These are phyloP conservation scores for Neomorphus geoffroyi DNA, from an alignment of 2,797 vertebrate species.

Conservation along the genomic window DNA sequence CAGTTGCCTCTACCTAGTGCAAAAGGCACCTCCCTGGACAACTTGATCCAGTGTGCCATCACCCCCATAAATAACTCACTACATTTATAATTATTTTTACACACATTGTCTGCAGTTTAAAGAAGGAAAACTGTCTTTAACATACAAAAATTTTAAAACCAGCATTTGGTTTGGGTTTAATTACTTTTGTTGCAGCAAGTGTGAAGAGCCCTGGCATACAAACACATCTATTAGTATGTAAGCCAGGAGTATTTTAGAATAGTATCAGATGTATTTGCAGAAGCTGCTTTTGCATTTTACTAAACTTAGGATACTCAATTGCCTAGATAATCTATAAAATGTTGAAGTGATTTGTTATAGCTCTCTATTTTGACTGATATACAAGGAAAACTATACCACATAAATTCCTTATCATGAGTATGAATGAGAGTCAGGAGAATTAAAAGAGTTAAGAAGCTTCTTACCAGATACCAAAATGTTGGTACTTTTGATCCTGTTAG, in stretches of 20 bases:
- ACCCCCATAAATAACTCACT: not conserved
- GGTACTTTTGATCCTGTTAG: not conserved
- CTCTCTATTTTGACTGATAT: not conserved
- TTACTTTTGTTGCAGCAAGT: not conserved
- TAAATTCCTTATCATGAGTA: not conserved
- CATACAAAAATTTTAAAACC: not conserved
- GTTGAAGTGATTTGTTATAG: not conserved
- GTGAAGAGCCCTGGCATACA: not conserved
- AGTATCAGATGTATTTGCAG: not conserved
- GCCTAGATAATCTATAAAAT: not conserved
- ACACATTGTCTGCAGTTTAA: not conserved
- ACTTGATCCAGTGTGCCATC: too few relatives aligned
- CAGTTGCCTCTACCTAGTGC: not conserved
- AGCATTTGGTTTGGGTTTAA: not conserved
- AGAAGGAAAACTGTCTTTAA: not conserved
- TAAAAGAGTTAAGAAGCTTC: not conserved
- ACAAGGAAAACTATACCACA: not conserved
- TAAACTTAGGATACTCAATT: not conserved
- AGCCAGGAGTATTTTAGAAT: not conserved
- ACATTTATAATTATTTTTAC: not conserved
- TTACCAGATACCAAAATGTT: not conserved
- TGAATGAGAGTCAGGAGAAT: not conserved
- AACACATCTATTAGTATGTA: not conserved
- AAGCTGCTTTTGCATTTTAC: not conserved
- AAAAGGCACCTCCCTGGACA: not conserved